Evolutionary conservation across 2,888 invertebrate genomes (phyloP).

Genomic region (Petrophora chlorosata): DNA sequence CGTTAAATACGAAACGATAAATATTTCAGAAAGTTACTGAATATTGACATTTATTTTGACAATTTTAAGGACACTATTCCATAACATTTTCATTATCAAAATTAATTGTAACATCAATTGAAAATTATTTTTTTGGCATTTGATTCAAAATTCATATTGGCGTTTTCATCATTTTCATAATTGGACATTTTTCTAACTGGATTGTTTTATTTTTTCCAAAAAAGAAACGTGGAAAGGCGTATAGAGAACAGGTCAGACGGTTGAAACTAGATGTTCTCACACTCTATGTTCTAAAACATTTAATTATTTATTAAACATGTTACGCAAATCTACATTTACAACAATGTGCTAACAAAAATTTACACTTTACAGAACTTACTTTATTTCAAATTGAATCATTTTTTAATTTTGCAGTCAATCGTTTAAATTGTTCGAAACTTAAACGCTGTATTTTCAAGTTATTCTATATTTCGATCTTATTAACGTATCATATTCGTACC

Average conservation of each 20-base stretch:
- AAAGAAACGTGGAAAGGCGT: constrained; percentile 90
- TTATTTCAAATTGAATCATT: constrained; percentile 28
- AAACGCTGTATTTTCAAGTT: not conserved
- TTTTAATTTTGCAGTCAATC: not conserved
- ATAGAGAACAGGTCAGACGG: constrained; percentile 91
- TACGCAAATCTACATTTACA: constrained; percentile 30
- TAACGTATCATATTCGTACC: too few relatives aligned
- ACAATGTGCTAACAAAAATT: constrained; percentile 34
- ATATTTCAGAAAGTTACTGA: too few relatives aligned
- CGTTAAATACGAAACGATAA: too few relatives aligned
- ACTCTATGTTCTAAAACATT: constrained; percentile 65
- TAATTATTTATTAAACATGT: constrained; percentile 36
- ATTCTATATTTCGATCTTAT: not conserved
- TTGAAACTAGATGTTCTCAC: constrained; percentile 71
- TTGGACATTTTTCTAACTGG: constrained; percentile 27
- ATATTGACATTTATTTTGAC: too few relatives aligned
- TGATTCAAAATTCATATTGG: not conserved
- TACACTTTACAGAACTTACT: constrained; percentile 44
- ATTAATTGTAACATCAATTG: too few relatives aligned
- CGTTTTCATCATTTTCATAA: constrained; percentile 14
- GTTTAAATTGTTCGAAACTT: too few relatives aligned
- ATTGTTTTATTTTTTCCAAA: constrained; percentile 76
- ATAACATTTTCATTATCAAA: too few relatives aligned
- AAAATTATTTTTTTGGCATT: not conserved
- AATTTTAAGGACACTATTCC: too few relatives aligned